Percentiles rank a stretch among this genome's conserved stretches.
Conservation (phyloP, 2,797 vertebrate genomes). For the Acridotheres tristis region DNA sequence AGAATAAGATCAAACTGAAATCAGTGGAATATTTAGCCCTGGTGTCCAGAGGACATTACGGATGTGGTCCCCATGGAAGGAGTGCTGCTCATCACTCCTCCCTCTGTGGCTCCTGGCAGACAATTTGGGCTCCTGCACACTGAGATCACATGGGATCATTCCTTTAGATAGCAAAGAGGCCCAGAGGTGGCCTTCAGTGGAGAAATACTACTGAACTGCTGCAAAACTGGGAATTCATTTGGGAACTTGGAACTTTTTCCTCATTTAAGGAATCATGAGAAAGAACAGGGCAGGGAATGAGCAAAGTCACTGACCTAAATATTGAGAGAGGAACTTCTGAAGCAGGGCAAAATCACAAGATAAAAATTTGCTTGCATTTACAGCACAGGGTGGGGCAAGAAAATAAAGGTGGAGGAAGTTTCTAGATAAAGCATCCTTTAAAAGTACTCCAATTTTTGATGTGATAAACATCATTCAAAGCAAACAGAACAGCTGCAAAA, state of each 20-base stretch:
- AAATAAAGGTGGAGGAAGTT: constrained; percentile 52
- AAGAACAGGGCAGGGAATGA: not conserved
- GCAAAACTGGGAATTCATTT: not conserved
- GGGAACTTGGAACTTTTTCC: not conserved
- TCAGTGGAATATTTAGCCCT: not conserved
- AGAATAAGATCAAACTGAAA: not conserved
- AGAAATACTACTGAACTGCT: not conserved
- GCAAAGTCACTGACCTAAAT: not conserved
- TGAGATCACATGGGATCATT: not conserved
- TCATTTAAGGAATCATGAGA: not conserved
- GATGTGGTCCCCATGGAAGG: not conserved
- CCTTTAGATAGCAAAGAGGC: not conserved
- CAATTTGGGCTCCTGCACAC: not conserved
- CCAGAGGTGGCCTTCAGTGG: not conserved
- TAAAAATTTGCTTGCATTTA: not conserved
- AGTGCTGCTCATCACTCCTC: not conserved
- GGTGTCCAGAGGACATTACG: not conserved
- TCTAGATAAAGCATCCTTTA: constrained; percentile 65
- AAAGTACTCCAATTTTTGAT: constrained; percentile 60
- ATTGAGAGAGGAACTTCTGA: not conserved
- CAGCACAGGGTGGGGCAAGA: not conserved
- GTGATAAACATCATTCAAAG: constrained; percentile 70
- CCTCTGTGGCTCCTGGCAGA: not conserved
- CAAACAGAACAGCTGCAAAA: constrained; percentile 79
- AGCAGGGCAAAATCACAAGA: not conserved